Evolutionary conservation across 2,113 vertebrate species (phyloP), one percentile per base, ranked within the genome.

Genomic region (Pelusios castaneus): DNA sequence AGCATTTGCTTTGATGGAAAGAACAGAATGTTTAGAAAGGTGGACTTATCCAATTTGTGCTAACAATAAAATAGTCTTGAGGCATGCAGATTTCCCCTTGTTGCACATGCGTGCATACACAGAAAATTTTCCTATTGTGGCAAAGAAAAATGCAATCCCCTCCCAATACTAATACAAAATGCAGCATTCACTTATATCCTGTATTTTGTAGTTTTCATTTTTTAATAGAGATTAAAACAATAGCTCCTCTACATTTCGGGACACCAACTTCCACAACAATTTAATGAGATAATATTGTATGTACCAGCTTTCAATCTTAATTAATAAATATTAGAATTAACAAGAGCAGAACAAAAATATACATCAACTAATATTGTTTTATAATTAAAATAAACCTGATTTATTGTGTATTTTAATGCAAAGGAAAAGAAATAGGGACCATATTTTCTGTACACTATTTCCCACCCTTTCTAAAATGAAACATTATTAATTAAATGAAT

Each of bases 351-450:
- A 90, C 58, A 87, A 94, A 97, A 92, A 84, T 75, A 96, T 93
- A 96, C 93, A 97, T 96, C 95, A 93, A 86, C 19, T 31, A 85
- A 85, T 78, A 47, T 94, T 58, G 58, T 91, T 84, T 73, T 80
- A 54, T 94, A 97, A 97, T 95, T 97, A 95, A 97, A 97, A 94
- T 89, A 94, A 92, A 95, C 78, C 90, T 95, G 97, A 94, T 94
- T 96, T 96, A 95, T 73, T 45, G 24, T 22, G 55, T 67, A 84
- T 67, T 82, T 87, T 8, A 96, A 94, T 75, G 87, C 75, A 93
- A 94, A 89, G 51, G 94, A 91, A 96, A 96, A 95, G 49, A 97
- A 95, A 91, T 89, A 87, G 80, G 91, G 88, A 90, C 54, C 41
- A 4, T 86, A 80, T 80, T 95, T 97, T 95, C 60, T 56, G 90